Conservation (phyloP, 2,888 invertebrate genomes). For the Drosophila leonis region DNA sequence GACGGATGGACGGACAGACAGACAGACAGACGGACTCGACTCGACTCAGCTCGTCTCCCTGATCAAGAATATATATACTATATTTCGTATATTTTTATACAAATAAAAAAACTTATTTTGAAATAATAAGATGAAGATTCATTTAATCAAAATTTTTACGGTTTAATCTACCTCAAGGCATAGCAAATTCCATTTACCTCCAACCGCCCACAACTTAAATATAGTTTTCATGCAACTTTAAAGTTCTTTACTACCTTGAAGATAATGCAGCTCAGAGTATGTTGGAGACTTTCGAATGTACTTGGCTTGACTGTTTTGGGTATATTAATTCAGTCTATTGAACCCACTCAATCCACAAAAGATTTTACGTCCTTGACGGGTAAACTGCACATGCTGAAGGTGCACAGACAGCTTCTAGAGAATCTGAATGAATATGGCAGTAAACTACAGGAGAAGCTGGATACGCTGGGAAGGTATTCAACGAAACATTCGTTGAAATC, state of each 20-base stretch:
- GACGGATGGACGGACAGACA: too few relatives aligned
- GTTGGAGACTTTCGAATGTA: background rate
- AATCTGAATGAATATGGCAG: constrained; percentile 38
- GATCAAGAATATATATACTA: too few relatives aligned
- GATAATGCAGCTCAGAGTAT: background rate
- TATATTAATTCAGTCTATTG: background rate
- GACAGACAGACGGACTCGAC: too few relatives aligned
- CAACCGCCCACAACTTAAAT: background rate
- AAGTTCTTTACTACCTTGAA: too few relatives aligned
- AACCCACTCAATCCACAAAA: background rate
- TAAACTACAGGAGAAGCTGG: constrained; percentile 23
- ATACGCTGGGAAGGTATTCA: constrained; percentile 23
- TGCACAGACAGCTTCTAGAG: constrained; percentile 20
- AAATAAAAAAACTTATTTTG: background rate
- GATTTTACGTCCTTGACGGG: background rate
- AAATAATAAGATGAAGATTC: background rate
- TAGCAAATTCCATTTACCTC: background rate
- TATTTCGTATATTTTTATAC: too few relatives aligned
- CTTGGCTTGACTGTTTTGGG: background rate
- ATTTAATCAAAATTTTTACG: background rate
- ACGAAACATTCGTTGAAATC: accelerated
- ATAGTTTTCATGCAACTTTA: background rate
- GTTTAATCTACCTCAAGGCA: background rate
- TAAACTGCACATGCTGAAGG: constrained; percentile 28
- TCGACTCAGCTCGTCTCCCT: too few relatives aligned